Percentiles rank a stretch among this genome's conserved stretches.
Evolutionary conservation across 2,113 vertebrate genomes (phyloP).

Genomic region (Balaenoptera acutorostrata): DNA sequence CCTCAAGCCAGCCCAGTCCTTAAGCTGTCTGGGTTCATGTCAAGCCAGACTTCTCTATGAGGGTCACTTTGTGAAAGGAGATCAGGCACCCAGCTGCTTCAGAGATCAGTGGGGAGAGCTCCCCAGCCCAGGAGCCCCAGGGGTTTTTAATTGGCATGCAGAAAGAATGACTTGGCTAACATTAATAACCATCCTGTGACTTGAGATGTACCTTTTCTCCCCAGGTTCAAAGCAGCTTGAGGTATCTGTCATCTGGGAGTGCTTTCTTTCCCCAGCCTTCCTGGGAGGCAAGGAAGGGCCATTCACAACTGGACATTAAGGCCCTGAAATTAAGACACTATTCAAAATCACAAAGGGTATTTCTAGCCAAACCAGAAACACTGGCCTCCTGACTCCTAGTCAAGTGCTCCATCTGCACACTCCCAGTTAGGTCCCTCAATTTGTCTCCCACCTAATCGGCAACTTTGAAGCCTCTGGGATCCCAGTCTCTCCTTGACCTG

Average conservation of each 20-base stretch:
- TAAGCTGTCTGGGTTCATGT: neutral
- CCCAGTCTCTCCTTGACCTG: neutral
- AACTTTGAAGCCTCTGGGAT: neutral
- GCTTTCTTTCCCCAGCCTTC: constrained; percentile 13
- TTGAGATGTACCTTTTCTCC: neutral
- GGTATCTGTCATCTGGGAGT: neutral
- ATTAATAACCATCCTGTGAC: constrained; percentile 4
- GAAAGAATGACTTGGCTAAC: neutral
- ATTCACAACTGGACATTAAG: neutral
- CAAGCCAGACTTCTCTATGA: neutral
- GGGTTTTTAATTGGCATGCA: neutral
- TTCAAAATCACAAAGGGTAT: constrained; percentile 10
- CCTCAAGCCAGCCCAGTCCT: neutral
- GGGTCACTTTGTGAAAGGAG: neutral
- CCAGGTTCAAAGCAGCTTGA: constrained; percentile 20
- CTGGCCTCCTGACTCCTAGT: neutral
- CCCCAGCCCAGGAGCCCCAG: neutral
- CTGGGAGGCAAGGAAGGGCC: neutral
- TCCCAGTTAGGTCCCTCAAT: neutral
- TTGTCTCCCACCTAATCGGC: neutral
- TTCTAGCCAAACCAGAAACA: constrained; percentile 4
- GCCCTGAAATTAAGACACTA: constrained; percentile 12
- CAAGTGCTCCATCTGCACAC: neutral
- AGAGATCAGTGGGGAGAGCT: neutral
- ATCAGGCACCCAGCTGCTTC: neutral